phyloP scores from a whole-genome alignment of 2,113 vertebrate species.

The Odontesthes bonariensis region DNA sequence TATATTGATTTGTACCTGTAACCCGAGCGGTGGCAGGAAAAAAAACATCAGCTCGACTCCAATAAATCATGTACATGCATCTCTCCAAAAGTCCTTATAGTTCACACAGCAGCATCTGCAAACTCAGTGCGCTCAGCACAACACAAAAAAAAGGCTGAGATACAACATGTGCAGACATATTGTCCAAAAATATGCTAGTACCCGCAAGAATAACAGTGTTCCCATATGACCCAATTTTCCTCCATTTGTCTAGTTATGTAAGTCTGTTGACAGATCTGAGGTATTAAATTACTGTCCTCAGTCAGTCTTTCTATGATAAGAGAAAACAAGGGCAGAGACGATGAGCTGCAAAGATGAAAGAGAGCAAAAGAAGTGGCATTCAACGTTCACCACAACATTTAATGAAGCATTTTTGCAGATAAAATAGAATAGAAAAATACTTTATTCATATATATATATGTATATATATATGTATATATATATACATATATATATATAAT shows the following conservation, averaged over 20 bases:
- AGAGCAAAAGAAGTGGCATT: neutral
- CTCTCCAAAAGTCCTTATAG: constrained; percentile 31
- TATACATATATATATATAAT: no score
- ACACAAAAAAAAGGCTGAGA: neutral
- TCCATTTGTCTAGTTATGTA: constrained; percentile 55
- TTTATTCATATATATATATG: no score
- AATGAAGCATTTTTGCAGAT: neutral
- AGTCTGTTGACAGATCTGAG: constrained; percentile 55
- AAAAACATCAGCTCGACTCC: constrained; percentile 50
- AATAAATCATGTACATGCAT: constrained; percentile 45
- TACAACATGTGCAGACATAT: constrained; percentile 25
- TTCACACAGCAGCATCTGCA: neutral
- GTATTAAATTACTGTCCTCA: constrained; percentile 51
- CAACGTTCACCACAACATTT: neutral
- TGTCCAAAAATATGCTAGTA: constrained; percentile 39
- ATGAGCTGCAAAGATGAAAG: neutral
- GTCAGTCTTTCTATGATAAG: constrained; percentile 12
- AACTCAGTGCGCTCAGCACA: constrained; percentile 1
- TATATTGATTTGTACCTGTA: constrained; percentile 78
- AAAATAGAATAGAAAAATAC: no score
- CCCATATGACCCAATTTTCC: constrained; percentile 56
- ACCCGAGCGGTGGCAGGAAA: constrained; percentile 69
- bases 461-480: no score
- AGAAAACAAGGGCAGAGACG: neutral
- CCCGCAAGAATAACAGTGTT: constrained; percentile 46